phyloP scores from a whole-genome alignment of 2,888 invertebrate species.

The Deroplatys truncata region DNA sequence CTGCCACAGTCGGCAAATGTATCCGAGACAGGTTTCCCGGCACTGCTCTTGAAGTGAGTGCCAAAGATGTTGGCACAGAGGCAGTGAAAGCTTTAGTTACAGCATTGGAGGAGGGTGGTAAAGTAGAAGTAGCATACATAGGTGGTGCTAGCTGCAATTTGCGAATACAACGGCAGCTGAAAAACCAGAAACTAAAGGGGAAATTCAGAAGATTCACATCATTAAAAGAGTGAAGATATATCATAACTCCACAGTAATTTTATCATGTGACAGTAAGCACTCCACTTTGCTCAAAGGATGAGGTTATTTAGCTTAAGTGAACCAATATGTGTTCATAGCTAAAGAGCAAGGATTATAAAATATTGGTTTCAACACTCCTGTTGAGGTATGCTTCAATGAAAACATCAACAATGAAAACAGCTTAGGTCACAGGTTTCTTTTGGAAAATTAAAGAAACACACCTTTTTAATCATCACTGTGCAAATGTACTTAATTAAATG shows the following conservation, averaged over 20 bases:
- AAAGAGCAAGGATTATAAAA: neutral
- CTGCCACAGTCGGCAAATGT: conserved; percentile 42
- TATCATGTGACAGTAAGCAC: neutral
- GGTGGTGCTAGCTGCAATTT: conserved; percentile 40
- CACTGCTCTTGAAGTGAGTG: conserved; percentile 41
- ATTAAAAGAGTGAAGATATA: conserved; percentile 29
- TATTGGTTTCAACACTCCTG: no score
- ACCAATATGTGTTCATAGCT: neutral
- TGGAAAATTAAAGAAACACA: neutral
- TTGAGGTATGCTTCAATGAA: neutral
- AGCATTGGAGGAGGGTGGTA: conserved; percentile 42
- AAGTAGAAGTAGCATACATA: conserved; percentile 42
- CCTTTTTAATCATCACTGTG: neutral
- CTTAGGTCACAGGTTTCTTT: neutral
- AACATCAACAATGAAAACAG: neutral
- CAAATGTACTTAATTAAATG: neutral
- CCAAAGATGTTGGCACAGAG: conserved; percentile 42
- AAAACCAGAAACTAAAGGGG: conserved; percentile 31
- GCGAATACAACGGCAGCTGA: conserved; percentile 29
- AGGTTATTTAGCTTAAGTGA: neutral
- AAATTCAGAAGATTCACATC: conserved; percentile 32
- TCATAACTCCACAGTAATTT: neutral
- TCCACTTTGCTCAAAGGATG: neutral
- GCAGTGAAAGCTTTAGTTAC: conserved; percentile 42
- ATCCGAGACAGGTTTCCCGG: conserved; percentile 43